These are phyloP conservation scores for Gambusia yucatana DNA, from an alignment of 2,797 vertebrate species.

Conservation along the genomic window DNA sequence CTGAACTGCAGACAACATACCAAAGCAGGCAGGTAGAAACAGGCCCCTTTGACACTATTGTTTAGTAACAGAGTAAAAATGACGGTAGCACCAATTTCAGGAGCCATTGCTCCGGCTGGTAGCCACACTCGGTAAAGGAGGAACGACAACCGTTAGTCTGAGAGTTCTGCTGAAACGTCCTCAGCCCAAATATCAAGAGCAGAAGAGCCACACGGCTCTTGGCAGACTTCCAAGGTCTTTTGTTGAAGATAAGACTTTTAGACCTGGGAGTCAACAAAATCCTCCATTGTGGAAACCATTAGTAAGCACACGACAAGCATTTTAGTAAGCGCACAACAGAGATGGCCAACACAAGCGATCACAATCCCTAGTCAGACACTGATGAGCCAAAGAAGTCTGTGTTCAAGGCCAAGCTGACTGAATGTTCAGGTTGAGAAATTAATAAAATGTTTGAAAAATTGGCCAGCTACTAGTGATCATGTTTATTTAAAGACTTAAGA, in stretches of 20 bases:
- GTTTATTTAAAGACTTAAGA: no score
- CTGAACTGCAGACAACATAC: not conserved
- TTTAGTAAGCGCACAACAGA: not conserved
- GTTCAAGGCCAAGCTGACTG: not conserved
- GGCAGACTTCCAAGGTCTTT: not conserved
- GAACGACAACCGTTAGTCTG: not conserved
- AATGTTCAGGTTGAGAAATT: not conserved
- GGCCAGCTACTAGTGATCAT: not conserved
- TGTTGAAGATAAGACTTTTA: not conserved
- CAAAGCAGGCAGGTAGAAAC: not conserved
- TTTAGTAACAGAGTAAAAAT: not conserved
- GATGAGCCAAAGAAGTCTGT: not conserved
- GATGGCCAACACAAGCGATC: not conserved
- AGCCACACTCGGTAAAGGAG: not conserved
- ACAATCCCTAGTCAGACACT: not conserved
- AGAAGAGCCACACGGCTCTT: not conserved
- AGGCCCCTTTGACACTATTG: not conserved
- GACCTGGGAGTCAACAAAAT: not conserved
- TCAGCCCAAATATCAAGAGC: constrained; percentile 1
- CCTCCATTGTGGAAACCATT: not conserved
- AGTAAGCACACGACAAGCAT: not conserved
- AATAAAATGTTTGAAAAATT: not conserved
- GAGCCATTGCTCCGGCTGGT: not conserved
- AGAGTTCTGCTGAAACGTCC: not conserved
- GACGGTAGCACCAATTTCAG: not conserved